These are phyloP conservation scores for Villa cingulata DNA, from an alignment of 2,888 invertebrate species.

Conservation along the genomic window DNA sequence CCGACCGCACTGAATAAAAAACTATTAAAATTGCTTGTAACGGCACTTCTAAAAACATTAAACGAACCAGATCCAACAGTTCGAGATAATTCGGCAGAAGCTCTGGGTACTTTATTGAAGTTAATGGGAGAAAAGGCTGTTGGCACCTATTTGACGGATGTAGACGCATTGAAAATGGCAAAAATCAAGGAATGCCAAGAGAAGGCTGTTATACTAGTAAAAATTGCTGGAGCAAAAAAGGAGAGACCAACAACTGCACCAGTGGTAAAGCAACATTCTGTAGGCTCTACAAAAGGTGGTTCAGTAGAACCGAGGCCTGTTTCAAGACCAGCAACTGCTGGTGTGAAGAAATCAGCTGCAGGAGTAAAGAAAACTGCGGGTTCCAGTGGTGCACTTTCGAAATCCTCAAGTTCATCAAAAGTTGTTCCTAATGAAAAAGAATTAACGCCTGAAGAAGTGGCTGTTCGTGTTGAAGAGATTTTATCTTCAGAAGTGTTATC, in stretches of 20 bases:
- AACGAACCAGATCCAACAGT: slow-evolving; percentile 67
- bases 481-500: slow-evolving; percentile 48
- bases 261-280: slow-evolving; percentile 13
- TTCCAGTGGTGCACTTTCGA: slow-evolving; percentile 18
- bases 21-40: slow-evolving; percentile 66
- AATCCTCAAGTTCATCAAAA: slow-evolving; percentile 28
- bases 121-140: slow-evolving; percentile 86
- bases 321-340: slow-evolving; percentile 27
- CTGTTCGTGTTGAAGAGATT: slow-evolving; percentile 53
- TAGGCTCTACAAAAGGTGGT: slow-evolving; percentile 26
- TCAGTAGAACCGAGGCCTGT: slow-evolving; percentile 27
- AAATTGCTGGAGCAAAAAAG: slow-evolving; percentile 50
- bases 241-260: slow-evolving; percentile 32
- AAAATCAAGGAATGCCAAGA: slow-evolving; percentile 91
- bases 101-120: slow-evolving; percentile 86
- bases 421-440: slow-evolving; percentile 45
- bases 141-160: slow-evolving; percentile 68
- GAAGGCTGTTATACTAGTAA: slow-evolving; percentile 75
- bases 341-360: slow-evolving; percentile 17
- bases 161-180: slow-evolving; percentile 81
- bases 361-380: slow-evolving; percentile 12
- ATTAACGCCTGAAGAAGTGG: slow-evolving; percentile 62
- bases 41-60: slow-evolving; percentile 55
- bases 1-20: slow-evolving; percentile 79
- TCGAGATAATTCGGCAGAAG: slow-evolving; percentile 83